Percentiles rank a stretch among this genome's conserved stretches.
These are phyloP conservation scores for Semotilus atromaculatus DNA, from an alignment of 2,797 vertebrate genomes.

Conservation along the genomic window DNA sequence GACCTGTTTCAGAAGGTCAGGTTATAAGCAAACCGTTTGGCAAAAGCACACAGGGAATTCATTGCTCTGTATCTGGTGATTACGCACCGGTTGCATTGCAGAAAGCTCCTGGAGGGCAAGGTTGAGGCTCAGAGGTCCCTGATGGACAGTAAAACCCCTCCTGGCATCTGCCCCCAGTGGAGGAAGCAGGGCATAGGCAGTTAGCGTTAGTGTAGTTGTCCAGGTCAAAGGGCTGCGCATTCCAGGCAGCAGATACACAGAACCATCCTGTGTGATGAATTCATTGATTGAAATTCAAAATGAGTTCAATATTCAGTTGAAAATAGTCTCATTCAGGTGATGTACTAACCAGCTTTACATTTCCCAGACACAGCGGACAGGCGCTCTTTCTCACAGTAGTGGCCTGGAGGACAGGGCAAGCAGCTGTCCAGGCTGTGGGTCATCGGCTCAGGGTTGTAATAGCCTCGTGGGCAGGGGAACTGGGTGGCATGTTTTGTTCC, in stretches of 20 bases:
- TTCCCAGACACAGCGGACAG: slow-evolving; percentile 85
- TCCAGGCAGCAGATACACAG: slow-evolving; percentile 93
- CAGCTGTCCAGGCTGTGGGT: slow-evolving; percentile 94
- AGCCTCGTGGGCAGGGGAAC: slow-evolving; percentile 93
- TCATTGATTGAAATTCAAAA: background rate
- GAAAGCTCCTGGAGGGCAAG: slow-evolving; percentile 85
- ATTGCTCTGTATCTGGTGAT: background rate
- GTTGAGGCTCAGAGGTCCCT: slow-evolving; percentile 85
- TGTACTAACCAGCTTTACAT: slow-evolving; percentile 88
- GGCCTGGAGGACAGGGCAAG: slow-evolving; percentile 90
- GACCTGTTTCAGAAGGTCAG: slow-evolving; percentile 74
- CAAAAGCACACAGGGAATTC: background rate
- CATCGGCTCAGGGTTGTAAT: slow-evolving; percentile 94
- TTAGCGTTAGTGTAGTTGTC: slow-evolving; percentile 95
- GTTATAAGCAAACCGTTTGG: background rate
- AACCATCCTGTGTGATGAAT: slow-evolving; percentile 86
- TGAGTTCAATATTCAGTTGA: background rate
- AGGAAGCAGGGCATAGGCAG: slow-evolving; percentile 93
- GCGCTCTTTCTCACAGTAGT: slow-evolving; percentile 90
- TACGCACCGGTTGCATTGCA: slow-evolving; percentile 85
- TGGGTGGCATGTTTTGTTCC: slow-evolving; percentile 86
- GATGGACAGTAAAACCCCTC: slow-evolving; percentile 87
- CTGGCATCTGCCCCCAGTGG: slow-evolving; percentile 89
- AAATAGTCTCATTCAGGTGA: background rate
- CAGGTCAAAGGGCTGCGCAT: slow-evolving; percentile 89